phyloP scores from a whole-genome alignment of 2,888 invertebrate species.

The Perizoma flavofasciatum region DNA sequence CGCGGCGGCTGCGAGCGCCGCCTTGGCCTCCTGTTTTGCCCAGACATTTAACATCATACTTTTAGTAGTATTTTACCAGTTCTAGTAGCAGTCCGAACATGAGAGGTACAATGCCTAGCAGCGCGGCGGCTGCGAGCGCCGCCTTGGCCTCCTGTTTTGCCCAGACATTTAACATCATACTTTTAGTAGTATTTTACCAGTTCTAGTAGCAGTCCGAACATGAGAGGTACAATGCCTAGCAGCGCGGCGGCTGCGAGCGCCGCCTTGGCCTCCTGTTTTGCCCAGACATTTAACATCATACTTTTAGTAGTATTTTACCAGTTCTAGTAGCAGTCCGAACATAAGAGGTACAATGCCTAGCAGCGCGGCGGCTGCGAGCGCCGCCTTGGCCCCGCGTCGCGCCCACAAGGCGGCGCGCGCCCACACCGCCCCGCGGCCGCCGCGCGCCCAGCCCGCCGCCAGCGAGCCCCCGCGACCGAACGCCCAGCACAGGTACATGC shows the following conservation, averaged over 20 bases:
- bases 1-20: slow-evolving; percentile 89
- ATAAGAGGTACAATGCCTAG: slow-evolving; percentile 96
- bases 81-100: slow-evolving; percentile 96
- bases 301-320: slow-evolving; percentile 69
- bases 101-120: slow-evolving; percentile 95
- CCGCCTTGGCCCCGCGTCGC: slow-evolving; percentile 89
- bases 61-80: slow-evolving; percentile 73
- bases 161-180: slow-evolving; percentile 70
- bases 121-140: slow-evolving; percentile 88
- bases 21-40: slow-evolving; percentile 89
- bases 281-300: slow-evolving; percentile 73
- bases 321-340: slow-evolving; percentile 95
- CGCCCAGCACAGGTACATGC: slow-evolving; percentile 98
- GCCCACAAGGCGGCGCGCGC: slow-evolving; percentile 90
- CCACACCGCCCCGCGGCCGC: slow-evolving; percentile 90
- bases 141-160: slow-evolving; percentile 89
- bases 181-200: slow-evolving; percentile 72
- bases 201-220: slow-evolving; percentile 96
- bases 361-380: slow-evolving; percentile 90
- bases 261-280: slow-evolving; percentile 89
- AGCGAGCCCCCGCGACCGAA: slow-evolving; percentile 92
- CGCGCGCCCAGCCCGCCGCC: slow-evolving; percentile 94
- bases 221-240: slow-evolving; percentile 94
- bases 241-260: slow-evolving; percentile 90
- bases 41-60: slow-evolving; percentile 60